Base-by-base conservation (phyloP, 2,888 invertebrate species). In the Dasypolia templi region DNA sequence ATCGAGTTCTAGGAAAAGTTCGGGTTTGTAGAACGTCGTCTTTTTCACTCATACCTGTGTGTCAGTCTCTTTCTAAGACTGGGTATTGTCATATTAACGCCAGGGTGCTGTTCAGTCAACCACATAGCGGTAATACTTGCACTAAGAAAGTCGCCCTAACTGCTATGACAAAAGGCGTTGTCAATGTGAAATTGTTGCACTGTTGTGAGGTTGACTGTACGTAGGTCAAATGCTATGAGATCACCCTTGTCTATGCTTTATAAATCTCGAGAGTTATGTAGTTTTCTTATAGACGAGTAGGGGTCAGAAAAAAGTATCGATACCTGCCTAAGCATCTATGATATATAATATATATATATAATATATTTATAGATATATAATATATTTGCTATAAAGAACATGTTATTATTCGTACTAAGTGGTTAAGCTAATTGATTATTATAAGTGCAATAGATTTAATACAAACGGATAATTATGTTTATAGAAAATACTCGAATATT, bases 361-460 rank as follows among this genome's bases (percentile, higher is more conserved):
- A 7, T 44, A 44, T 63, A 5, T 46, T 46, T 49, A n/a, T n/a
- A n/a, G n/a, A 26, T 42, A 62, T 46, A 19, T 44, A 44, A 7
- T 44, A 44, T 63, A 5, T 46, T 46, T 49, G 17, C 11, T n/a
- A 11, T 64, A n/a, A 44, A 11, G n/a, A 64, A 32, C 49, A 17
- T 46, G 32, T 32, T 9, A 44, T 32, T 46, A n/a, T 46, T 46
- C 22, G 32, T 32, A 46, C n/a, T 49, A n/a, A n/a, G 32, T 17
- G 29, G 11, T 22, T 29, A 32, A 46, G 46, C 17, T 32, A 32
- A 11, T n/a, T 49, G 32, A 49, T 3, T 5, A 46, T n/a, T 17
- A 32, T 32, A 46, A 11, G 49, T 64, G n/a, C 29, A 64, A 64
- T 46, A 46, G 9, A 46, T 32, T 63, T 46, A 46, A 63, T 51